These are phyloP conservation scores for Perodicticus potto DNA, from an alignment of 2,797 vertebrate species.

Conservation along the genomic window DNA sequence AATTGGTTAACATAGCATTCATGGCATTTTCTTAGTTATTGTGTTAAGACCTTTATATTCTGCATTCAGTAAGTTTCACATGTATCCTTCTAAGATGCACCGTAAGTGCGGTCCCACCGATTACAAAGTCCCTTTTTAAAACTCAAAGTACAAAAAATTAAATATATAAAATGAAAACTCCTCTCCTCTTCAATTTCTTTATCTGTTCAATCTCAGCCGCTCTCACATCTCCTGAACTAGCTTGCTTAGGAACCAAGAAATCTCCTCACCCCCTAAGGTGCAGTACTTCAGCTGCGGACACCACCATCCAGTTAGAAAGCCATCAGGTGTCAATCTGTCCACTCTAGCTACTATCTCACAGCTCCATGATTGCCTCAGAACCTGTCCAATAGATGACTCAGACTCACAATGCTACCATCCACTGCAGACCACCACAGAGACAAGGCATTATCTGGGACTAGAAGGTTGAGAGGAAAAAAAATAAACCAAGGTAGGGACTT, in stretches of 20 bases:
- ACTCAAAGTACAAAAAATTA: constrained; percentile 55
- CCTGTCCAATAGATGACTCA: neutral
- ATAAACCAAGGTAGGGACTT: neutral
- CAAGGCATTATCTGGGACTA: neutral
- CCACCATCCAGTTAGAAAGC: neutral
- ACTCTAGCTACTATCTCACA: too few relatives aligned
- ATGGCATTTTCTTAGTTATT: too few relatives aligned
- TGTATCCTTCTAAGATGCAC: too few relatives aligned
- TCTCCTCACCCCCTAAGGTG: neutral
- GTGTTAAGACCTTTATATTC: too few relatives aligned
- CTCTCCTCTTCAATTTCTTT: constrained; percentile 37
- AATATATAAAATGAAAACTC: constrained; percentile 55
- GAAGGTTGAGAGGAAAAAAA: neutral
- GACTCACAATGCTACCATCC: neutral
- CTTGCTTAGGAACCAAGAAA: neutral
- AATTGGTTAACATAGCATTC: too few relatives aligned
- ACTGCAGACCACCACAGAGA: neutral
- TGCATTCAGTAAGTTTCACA: too few relatives aligned
- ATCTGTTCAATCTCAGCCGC: constrained; percentile 29
- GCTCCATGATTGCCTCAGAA: neutral
- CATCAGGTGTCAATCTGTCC: neutral
- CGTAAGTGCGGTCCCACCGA: too few relatives aligned
- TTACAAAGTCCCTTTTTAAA: constrained; percentile 47
- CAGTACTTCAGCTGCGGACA: neutral
- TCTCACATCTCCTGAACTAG: neutral